A percentile compares a stretch with the other conserved stretches of the same genome.
Evolutionary conservation across 2,888 invertebrate genomes (phyloP).

Genomic region (Oasisia sp.): DNA sequence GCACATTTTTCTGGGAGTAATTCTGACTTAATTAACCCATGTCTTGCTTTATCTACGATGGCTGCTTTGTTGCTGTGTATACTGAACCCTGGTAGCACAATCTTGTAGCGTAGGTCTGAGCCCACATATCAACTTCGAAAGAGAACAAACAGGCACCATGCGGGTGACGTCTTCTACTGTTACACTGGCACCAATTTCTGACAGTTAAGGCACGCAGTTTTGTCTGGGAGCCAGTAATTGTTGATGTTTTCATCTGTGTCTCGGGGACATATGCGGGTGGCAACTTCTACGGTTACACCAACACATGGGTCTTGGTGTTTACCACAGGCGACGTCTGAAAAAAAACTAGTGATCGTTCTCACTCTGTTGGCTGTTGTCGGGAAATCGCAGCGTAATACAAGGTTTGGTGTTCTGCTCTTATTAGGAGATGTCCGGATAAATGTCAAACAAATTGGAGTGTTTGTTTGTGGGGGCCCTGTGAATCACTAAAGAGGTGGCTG

Average conservation of each 20-base stretch:
- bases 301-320: not conserved
- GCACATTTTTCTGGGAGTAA: not conserved
- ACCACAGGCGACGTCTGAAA: not conserved
- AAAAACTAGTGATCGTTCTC: not conserved
- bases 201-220: not conserved
- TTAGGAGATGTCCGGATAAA: not conserved
- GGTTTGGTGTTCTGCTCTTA: not conserved
- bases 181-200: not conserved
- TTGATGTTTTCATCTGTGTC: not conserved
- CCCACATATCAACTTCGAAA: not conserved
- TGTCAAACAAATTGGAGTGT: conserved; percentile 12
- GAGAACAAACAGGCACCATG: not conserved
- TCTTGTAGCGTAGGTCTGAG: not conserved
- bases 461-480: not conserved
- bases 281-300: not conserved
- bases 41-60: not conserved
- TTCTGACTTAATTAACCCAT: not conserved
- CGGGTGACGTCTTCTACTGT: not conserved
- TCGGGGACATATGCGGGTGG: not conserved
- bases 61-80: not conserved
- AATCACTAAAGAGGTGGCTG: not conserved
- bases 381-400: not conserved
- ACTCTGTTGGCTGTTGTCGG: not conserved
- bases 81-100: not conserved
- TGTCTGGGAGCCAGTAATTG: not conserved